phyloP scores from a whole-genome alignment of 1,140 invertebrate genomes.

The Dryas iulia region DNA sequence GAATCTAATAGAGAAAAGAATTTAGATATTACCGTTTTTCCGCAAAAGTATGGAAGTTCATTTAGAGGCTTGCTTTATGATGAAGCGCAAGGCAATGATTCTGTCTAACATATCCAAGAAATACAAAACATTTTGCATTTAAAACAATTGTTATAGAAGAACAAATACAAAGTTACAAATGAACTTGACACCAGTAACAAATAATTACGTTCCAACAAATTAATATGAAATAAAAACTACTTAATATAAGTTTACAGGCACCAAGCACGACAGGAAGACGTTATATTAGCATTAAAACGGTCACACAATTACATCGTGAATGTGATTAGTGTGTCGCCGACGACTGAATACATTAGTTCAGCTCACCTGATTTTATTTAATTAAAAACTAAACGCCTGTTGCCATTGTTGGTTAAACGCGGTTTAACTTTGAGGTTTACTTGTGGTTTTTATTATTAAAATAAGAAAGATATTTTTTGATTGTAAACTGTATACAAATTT shows the following conservation, averaged over 20 bases:
- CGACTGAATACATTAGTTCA: constrained; percentile 78
- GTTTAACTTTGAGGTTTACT: constrained; percentile 5
- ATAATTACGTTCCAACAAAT: not conserved
- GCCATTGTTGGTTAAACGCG: constrained; percentile 12
- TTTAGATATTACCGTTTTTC: no score
- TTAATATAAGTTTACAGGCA: not conserved
- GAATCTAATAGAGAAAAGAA: no score
- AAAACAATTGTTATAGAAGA: not conserved
- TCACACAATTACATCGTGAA: constrained; percentile 65
- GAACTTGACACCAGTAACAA: not conserved
- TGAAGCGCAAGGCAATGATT: no score
- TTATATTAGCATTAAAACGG: constrained; percentile 75
- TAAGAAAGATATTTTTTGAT: no score
- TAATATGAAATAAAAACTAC: not conserved
- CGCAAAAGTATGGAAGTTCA: no score
- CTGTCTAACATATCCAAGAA: not conserved
- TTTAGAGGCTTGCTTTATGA: no score
- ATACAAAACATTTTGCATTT: fast-evolving
- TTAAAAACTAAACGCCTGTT: constrained; percentile 37
- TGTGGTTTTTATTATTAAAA: no score
- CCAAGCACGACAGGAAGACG: constrained; percentile 48
- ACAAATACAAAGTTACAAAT: no score
- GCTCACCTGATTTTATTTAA: constrained; percentile 78
- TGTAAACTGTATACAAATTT: no score
- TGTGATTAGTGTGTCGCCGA: constrained; percentile 64